Evolutionary conservation across 1,140 invertebrate genomes (phyloP), one percentile per base, ranked within the genome.

Genomic region (Atta colombica): DNA sequence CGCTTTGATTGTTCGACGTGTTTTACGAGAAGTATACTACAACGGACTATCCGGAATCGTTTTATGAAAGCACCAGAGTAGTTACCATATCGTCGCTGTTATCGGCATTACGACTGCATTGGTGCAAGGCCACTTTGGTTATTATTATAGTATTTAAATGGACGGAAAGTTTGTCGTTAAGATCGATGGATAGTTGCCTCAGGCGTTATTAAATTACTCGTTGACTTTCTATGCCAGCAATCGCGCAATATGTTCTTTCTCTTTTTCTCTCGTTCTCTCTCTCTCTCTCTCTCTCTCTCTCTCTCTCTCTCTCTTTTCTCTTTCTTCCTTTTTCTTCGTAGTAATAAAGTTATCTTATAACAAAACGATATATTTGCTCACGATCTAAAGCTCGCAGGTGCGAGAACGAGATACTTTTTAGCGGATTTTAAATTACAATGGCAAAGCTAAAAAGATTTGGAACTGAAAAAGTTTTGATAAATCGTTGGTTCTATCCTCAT

Each of bases 171-270:
- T 87, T 51, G 55, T 68, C 69, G 86, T 84, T 87, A 84, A 87
- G 68, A 45, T 58, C 21, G 61, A 25, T 51, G 71, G 14, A 75
- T 60, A 60, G 16, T 63, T 25, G 86, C 86, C 60, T 65, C 63
- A n/a, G 60, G 86, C 86, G 39, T 84, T 87, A 87, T 87, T 87
- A 84, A 87, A 87, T 87, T 87, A 87, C 51, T 84, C 66, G 82
- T 16, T 35, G 75, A 87, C 60, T 72, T 49, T 75, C 68, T 55
- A 51, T 82, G 45, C 51, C 55, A 18, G 21, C 21, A 25, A 28
- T 25, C 14, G 55, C 39, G 21, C 28, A 60, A 65, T 77, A 75
- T 45, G 25, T 51, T 81, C 60, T 39, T 49, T 80, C 31, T 39
- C 12, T 21, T 25, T 63, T 5, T n/a, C 35, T 28, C 8, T 49